Base-by-base conservation (phyloP, 2,797 vertebrate genomes). In the Enteromius treurensis region DNA sequence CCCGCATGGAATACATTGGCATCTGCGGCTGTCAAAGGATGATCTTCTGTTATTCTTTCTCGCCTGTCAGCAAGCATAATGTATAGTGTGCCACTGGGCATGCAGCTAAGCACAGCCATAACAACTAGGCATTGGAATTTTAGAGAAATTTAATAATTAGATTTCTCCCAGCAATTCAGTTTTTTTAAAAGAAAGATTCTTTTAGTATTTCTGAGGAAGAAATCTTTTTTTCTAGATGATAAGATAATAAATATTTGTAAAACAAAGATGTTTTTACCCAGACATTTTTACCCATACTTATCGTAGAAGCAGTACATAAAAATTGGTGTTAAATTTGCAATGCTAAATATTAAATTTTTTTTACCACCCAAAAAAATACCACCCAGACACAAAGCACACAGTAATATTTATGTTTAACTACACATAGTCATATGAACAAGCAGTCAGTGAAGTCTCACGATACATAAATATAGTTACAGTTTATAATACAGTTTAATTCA, bases 11-110 rank as follows among this genome's bases (percentile, higher is more conserved):
- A 65, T 62, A 75, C 51, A 68, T 79, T 71, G 68, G 40, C 45
- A 42, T 82, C 60, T 55, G 71, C 10, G 4, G 53, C 47, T 82
- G 37, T 67, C 80, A 82, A 64, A 64, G 29, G 62, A 64, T 64
- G 62, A 64, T 76, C n/a, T 53, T 75, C 60, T 67, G 47, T 53
- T 32, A 21, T 77, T 77, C 19, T 21, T 58, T 55, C 76, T 45
- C 3, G 17, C 15, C 71, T n/a, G 37, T 32, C 79, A 71, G 26
- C 49, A 68, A 65, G 7, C 37, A 76, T 67, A 37, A 55, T 58
- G n/a, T 53, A 51, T 17, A 77, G 19, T 58, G 34, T 81, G 58
- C 58, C 15, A 81, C 73, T 74, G 70, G 32, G 45, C 21, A 17
- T 49, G 69, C 42, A 64, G 32, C 58, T 71, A 51, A 51, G 79